Evolutionary conservation across 2,888 invertebrate genomes (phyloP), one percentile per base, ranked within the genome.

Genomic region (Morpho helenor): DNA sequence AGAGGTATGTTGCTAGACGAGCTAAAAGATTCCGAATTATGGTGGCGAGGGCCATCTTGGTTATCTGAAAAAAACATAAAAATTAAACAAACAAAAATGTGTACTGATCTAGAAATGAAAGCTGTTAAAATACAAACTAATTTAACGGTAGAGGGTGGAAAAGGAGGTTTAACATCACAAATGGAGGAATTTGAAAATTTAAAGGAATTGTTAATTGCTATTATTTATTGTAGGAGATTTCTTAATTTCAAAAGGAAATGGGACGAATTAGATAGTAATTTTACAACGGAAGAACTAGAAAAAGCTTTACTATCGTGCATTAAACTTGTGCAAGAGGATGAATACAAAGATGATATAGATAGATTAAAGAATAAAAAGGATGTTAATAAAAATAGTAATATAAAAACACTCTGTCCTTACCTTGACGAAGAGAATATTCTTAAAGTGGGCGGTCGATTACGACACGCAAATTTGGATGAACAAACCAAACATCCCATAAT

Each of bases 391-490:
- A 59, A 23, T 8, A 67, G 67, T 39, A 44, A 2, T 10, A 31
- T 72, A 44, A 62, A 61, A 56, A 50, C 61, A 3, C 45, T 70
- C 0, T 65, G 65, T 40, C 69, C 69, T 10, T 69, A 59, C 49
- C 39, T 70, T 7, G 66, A 68, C 53, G 56, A 59, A 9, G 39
- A 57, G 2, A 46, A 57, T 16, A 51, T 62, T 43, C 61, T 71
- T 54, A 68, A 66, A 62, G 70, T 71, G 61, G 68, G 68, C 53
- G 66, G 67, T n/a, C 49, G 67, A 2, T 44, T 69, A 4, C 53
- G 59, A 41, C 49, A 65, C 42, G 49, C 68, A 8, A 54, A 64
- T 39, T 8, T 67, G 16, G 31, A 46, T 7, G 55, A 61, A 8
- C 22, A 60, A 4, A 46, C 7, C 5, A 66, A 66, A 49, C 64